A percentile compares a stretch with the other conserved stretches of the same genome.
Conservation (phyloP, 2,797 vertebrate genomes). For the Cynodonichthys magdalenae region DNA sequence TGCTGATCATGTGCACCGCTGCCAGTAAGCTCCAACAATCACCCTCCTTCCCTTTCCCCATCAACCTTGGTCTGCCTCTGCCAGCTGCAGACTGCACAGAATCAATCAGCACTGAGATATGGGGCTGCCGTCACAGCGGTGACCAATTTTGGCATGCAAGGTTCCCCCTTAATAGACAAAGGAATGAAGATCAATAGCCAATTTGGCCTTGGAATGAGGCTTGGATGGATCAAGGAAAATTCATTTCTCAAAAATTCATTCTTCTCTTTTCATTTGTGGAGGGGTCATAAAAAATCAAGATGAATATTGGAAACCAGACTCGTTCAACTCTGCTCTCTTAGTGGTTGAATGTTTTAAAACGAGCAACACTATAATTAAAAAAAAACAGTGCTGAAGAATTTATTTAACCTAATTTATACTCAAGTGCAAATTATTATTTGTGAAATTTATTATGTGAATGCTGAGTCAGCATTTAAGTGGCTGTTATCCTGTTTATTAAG, state of each 20-base stretch:
- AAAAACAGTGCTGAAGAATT: no score
- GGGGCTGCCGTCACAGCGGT: conserved; percentile 53
- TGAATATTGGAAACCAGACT: conserved; percentile 44
- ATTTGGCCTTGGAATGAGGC: conserved; percentile 77
- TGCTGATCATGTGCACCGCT: conserved; percentile 63
- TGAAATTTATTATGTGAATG: no score
- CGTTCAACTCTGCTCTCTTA: neutral
- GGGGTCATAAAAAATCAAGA: conserved; percentile 50
- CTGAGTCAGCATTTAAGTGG: no score
- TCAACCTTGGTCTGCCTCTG: conserved; percentile 56
- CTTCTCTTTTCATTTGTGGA: conserved; percentile 28
- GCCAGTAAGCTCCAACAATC: conserved; percentile 60
- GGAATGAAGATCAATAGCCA: conserved; percentile 82
- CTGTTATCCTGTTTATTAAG: no score
- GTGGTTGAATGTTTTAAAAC: neutral
- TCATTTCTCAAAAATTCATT: conserved; percentile 54
- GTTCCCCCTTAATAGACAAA: conserved; percentile 74
- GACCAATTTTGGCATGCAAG: conserved; percentile 75
- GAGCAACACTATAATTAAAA: neutral
- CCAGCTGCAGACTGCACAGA: conserved; percentile 38
- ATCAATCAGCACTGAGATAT: conserved; percentile 78
- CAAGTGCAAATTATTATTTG: no score
- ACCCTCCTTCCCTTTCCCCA: conserved; percentile 49
- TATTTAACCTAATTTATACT: no score
- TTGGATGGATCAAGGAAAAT: conserved; percentile 70